Percentiles rank a stretch among this genome's conserved stretches.
Conservation (phyloP, 2,888 invertebrate species). For the Amiota communis region DNA sequence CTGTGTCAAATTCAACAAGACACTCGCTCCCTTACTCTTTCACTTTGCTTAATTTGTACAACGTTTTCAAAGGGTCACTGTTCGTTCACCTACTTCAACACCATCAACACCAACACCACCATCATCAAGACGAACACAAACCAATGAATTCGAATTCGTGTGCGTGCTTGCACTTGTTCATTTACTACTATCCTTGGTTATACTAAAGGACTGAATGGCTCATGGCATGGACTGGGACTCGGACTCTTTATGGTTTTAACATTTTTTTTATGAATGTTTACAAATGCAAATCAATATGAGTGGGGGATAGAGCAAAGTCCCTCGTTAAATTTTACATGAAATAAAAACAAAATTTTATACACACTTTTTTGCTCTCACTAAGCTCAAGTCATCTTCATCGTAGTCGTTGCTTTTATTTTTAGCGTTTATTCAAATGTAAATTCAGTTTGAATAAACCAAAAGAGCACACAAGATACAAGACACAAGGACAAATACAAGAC, state of each 20-base stretch:
- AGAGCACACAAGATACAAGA: background rate
- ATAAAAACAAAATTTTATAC: slow-evolving; percentile 17
- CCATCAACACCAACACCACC: background rate
- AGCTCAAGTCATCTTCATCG: background rate
- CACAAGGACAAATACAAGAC: background rate
- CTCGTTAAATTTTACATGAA: slow-evolving; percentile 20
- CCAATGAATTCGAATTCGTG: background rate
- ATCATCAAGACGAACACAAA: background rate
- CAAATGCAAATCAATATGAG: slow-evolving; percentile 26
- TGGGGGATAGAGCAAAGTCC: slow-evolving; percentile 2
- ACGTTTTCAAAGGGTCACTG: slow-evolving; percentile 26
- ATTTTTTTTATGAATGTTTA: too few relatives aligned
- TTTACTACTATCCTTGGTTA: background rate
- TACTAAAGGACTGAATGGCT: background rate
- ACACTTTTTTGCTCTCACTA: background rate
- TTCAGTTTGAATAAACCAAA: background rate
- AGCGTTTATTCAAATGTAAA: slow-evolving; percentile 11
- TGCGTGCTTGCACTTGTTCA: background rate
- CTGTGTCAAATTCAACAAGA: background rate
- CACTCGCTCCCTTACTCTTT: slow-evolving; percentile 33
- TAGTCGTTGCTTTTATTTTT: background rate
- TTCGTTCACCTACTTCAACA: slow-evolving; percentile 42
- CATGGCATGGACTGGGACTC: too few relatives aligned
- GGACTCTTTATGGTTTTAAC: too few relatives aligned
- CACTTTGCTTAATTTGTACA: slow-evolving; percentile 49